These are phyloP conservation scores for Rhorus exstirpatorius DNA, from an alignment of 2,888 invertebrate species.

Conservation along the genomic window DNA sequence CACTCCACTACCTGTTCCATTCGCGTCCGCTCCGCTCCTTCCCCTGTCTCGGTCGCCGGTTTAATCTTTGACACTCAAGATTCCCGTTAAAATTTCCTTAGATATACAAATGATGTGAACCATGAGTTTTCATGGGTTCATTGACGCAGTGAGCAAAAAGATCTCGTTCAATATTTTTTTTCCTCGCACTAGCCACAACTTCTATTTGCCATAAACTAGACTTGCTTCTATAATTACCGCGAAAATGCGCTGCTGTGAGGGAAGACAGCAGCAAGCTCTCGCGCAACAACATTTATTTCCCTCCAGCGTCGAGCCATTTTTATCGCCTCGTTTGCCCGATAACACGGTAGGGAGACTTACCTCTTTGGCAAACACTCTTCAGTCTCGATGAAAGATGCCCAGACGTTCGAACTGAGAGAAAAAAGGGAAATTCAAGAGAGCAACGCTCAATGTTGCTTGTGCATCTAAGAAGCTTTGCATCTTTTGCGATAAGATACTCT, in stretches of 20 bases:
- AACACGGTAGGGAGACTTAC: slow-evolving; percentile 32
- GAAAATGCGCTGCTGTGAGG: slow-evolving; percentile 3
- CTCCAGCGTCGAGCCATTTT: slow-evolving; percentile 38
- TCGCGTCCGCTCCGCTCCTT: too few species aligned
- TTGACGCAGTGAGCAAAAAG: slow-evolving; percentile 18
- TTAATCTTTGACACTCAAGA: too few species aligned
- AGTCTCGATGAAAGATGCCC: slow-evolving; percentile 11
- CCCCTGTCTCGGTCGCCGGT: too few species aligned
- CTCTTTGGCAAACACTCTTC: slow-evolving; percentile 28
- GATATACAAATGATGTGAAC: slow-evolving; percentile 13
- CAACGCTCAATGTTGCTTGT: slow-evolving; percentile 21
- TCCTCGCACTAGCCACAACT: slow-evolving; percentile 9
- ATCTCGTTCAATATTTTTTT: slow-evolving; percentile 7
- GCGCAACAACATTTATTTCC: slow-evolving; percentile 29
- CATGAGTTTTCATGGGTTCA: slow-evolving; percentile 12
- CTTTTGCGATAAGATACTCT: slow-evolving; percentile 4
- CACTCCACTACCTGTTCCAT: too few species aligned
- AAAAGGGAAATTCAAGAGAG: slow-evolving; percentile 14
- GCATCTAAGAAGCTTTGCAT: slow-evolving; percentile 1
- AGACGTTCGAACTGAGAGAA: slow-evolving; percentile 14
- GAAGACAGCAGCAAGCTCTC: slow-evolving; percentile 13
- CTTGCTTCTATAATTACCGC: slow-evolving; percentile 19
- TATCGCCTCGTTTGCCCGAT: slow-evolving; percentile 45
- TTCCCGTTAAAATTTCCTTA: background rate
- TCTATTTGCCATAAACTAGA: slow-evolving; percentile 48